Conservation (phyloP, 1,140 invertebrate species). For the Adoxophyes honmai region DNA sequence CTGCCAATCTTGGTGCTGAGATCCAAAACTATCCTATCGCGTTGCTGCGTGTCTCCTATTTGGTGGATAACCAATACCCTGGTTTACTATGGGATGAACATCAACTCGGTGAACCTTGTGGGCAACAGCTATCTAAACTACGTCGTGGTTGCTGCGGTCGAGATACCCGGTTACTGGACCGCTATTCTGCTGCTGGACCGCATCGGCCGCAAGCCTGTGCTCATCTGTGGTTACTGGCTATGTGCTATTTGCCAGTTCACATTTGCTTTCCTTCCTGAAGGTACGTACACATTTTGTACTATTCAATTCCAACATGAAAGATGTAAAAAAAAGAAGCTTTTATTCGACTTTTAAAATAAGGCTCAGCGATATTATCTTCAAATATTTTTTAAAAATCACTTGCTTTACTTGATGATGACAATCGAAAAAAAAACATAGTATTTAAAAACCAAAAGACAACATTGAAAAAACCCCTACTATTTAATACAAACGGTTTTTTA, state of each 20-base stretch:
- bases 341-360: too few species aligned
- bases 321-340: too few species aligned
- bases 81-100: conserved; percentile 88
- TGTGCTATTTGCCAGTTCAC: conserved; percentile 62
- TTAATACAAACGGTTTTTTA: too few species aligned
- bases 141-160: conserved; percentile 82
- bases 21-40: conserved; percentile 78
- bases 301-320: background rate
- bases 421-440: too few species aligned
- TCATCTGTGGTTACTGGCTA: conserved; percentile 51
- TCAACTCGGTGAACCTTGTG: conserved; percentile 87
- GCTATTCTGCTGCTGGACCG: conserved; percentile 57
- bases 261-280: conserved; percentile 42
- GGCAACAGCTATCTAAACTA: conserved; percentile 84
- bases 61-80: conserved; percentile 86
- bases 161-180: conserved; percentile 85
- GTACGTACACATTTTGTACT: conserved; percentile 16
- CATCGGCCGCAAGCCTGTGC: conserved; percentile 54
- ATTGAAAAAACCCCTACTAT: too few species aligned
- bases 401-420: too few species aligned
- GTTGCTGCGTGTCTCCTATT: conserved; percentile 82
- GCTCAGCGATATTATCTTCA: too few species aligned
- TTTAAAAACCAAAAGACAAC: too few species aligned
- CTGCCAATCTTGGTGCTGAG: conserved; percentile 77
- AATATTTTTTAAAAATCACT: too few species aligned